Evolutionary conservation across 2,888 invertebrate species (phyloP).

Genomic region (Leptinotarsa peninsularis): DNA sequence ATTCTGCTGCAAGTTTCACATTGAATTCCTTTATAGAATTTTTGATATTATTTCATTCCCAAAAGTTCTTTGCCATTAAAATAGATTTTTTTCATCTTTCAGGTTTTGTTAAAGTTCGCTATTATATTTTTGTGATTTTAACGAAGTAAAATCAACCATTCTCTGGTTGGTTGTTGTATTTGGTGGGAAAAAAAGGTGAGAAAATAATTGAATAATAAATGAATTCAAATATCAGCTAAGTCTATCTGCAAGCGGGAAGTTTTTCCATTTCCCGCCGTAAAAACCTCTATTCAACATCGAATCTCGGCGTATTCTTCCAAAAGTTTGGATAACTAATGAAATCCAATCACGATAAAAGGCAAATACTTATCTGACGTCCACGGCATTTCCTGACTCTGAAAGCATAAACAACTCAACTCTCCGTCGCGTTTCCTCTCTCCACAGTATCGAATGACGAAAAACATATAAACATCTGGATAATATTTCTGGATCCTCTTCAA

Average conservation of each 20-base stretch:
- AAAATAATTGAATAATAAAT: background rate
- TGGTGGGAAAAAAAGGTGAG: too few species aligned
- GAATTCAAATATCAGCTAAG: background rate
- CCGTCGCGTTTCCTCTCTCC: background rate
- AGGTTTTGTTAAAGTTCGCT: too few species aligned
- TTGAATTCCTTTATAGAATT: too few species aligned
- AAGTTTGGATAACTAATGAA: background rate
- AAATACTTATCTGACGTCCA: constrained; percentile 3
- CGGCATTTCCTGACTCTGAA: background rate
- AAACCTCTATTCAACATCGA: background rate
- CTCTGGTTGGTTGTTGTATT: too few species aligned
- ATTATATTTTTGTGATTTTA: too few species aligned
- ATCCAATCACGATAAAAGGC: constrained; percentile 6
- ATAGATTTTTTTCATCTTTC: too few species aligned
- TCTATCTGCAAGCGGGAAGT: background rate
- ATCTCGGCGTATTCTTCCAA: background rate
- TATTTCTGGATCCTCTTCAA: constrained; percentile 3
- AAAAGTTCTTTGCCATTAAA: too few species aligned
- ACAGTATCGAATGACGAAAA: constrained; percentile 1
- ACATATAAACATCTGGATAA: constrained; percentile 2
- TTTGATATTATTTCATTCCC: too few species aligned
- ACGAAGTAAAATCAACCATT: too few species aligned
- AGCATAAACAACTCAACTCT: constrained; percentile 6
- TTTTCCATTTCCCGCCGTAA: background rate
- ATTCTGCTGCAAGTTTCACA: too few species aligned